Base-by-base conservation (phyloP, 2,113 vertebrate species). In the Chamaetylas fuelleborni region DNA sequence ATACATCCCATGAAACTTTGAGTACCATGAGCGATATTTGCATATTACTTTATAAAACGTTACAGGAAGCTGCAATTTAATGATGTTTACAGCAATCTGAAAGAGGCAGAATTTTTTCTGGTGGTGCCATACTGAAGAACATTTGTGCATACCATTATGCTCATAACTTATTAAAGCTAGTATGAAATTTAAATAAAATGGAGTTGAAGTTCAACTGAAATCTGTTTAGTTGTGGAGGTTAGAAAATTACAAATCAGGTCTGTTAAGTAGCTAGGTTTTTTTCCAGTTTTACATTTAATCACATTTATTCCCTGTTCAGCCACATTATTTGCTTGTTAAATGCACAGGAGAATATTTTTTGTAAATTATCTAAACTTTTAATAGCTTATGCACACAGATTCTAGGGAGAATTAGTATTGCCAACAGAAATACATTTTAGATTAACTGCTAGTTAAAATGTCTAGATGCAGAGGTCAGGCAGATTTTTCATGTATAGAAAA, bases 1-100 rank as follows among this genome's bases (percentile, higher is more conserved):
- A 61, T 22, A 34, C 19, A 72, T 67, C 8, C 19, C 53, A 57
- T 61, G 67, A 87, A 93, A 88, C 78, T n/a, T n/a, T 22, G 47
- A 81, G 93, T 92, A 50, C 84, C 54, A 42, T 60, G 50, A 73
- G 34, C 94, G 94, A 97, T 97, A 97, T 96, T 97, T 97, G 82
- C 88, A 96, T 97, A 92, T 98, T 97, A 96, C 96, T 98, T 98
- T 91, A 96, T 98, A 98, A 99, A 97, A 45, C 9, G 97, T 97
- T 98, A 98, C 93, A 92, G 94, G 87, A 88, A 91, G 90, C 96
- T 97, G 93, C 96, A 97, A 96, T 98, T 98, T 98, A 98, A 98
- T 80, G 67, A 96, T 98, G 97, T 98, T 99, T 98, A 98, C 95
- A 90, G 77, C 97, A 94, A 97, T 98, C 96, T 95, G 95, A 93